These are phyloP conservation scores for Tympanuchus pallidicinctus DNA, from an alignment of 2,113 vertebrate species.

Conservation along the genomic window DNA sequence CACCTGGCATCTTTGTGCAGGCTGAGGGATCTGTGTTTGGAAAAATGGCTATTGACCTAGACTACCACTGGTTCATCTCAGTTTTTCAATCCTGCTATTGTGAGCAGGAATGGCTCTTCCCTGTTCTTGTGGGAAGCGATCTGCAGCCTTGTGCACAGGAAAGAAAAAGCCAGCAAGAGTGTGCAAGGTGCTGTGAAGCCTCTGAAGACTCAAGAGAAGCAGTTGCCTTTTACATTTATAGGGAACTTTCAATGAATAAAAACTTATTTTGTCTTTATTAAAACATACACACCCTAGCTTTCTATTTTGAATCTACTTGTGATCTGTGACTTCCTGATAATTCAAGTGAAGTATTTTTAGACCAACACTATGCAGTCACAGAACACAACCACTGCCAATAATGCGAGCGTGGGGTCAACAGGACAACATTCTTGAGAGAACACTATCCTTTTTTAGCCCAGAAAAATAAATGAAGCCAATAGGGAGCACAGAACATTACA, in stretches of 20 bases:
- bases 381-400: neutral
- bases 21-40: too few species aligned
- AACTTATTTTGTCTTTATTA: neutral
- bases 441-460: neutral
- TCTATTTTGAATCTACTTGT: neutral
- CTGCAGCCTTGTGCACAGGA: neutral
- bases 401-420: neutral
- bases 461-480: constrained; percentile 14
- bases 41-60: neutral
- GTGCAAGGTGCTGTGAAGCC: neutral
- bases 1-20: too few species aligned
- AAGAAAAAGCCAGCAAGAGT: neutral
- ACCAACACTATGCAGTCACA: neutral
- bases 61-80: neutral
- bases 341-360: neutral
- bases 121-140: neutral
- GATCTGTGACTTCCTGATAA: neutral
- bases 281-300: neutral
- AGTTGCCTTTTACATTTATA: neutral
- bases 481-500: neutral
- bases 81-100: neutral
- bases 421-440: neutral
- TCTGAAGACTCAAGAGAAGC: neutral
- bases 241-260: neutral
- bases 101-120: neutral